phyloP scores from a whole-genome alignment of 2,888 invertebrate species.

The Parnassius orleans region DNA sequence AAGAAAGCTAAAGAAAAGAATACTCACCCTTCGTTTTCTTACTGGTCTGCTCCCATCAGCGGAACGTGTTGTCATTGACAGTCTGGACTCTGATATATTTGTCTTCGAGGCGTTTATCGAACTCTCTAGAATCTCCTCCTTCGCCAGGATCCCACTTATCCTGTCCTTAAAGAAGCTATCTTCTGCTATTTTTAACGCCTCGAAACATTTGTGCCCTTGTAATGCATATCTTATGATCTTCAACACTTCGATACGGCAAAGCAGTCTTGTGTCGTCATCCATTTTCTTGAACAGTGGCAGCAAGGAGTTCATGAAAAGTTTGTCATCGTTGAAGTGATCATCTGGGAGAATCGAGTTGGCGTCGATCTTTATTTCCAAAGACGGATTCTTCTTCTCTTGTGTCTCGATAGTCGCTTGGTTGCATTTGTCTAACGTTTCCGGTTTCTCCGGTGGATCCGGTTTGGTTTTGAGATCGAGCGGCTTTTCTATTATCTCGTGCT shows the following conservation, averaged over 20 bases:
- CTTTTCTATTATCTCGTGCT: conserved; percentile 55
- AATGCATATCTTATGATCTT: conserved; percentile 67
- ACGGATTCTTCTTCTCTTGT: conserved; percentile 45
- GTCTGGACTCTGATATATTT: conserved; percentile 42
- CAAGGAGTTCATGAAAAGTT: conserved; percentile 69
- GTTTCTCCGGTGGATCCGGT: conserved; percentile 45
- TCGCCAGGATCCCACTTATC: conserved; percentile 48
- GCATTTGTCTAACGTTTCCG: conserved; percentile 55
- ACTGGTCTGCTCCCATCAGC: conserved; percentile 68
- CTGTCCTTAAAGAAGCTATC: conserved; percentile 56
- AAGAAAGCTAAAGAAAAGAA: background rate
- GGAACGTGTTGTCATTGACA: conserved; percentile 70
- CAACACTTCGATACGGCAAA: conserved; percentile 67
- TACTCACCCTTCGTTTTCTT: conserved; percentile 62
- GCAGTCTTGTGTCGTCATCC: conserved; percentile 66
- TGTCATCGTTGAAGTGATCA: conserved; percentile 71
- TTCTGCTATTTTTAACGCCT: conserved; percentile 56
- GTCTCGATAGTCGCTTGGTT: conserved; percentile 51
- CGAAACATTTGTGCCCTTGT: conserved; percentile 65
- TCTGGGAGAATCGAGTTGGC: conserved; percentile 67
- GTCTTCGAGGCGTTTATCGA: conserved; percentile 31
- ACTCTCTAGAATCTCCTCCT: conserved; percentile 46
- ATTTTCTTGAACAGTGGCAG: conserved; percentile 71
- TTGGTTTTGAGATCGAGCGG: conserved; percentile 64
- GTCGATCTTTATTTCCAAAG: conserved; percentile 67